A percentile compares a stretch with the other conserved stretches of the same genome.
phyloP scores from a whole-genome alignment of 1,140 invertebrate genomes.

The Drosophila melanogaster region DNA sequence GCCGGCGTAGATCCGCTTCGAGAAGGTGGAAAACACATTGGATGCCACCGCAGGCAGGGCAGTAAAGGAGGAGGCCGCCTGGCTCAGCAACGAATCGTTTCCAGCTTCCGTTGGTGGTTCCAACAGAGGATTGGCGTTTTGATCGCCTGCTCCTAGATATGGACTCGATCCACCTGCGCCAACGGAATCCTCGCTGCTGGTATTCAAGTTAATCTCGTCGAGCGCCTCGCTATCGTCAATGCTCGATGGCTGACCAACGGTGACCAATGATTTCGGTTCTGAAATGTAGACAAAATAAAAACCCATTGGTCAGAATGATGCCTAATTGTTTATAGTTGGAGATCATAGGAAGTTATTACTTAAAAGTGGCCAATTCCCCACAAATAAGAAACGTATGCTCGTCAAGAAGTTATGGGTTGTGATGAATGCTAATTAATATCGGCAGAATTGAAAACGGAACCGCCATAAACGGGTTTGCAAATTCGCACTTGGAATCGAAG shows the following conservation, averaged over 20 bases:
- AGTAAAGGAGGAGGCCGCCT: constrained; percentile 86
- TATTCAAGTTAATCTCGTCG: constrained; percentile 83
- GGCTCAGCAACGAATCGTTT: constrained; percentile 83
- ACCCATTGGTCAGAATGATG: not conserved
- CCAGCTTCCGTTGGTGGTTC: constrained; percentile 54
- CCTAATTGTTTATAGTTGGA: not conserved
- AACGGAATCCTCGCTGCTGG: constrained; percentile 61
- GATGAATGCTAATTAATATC: constrained; percentile 59
- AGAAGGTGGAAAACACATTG: constrained; percentile 87
- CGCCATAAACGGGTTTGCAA: constrained; percentile 49
- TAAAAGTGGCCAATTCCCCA: not conserved
- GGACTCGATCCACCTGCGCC: constrained; percentile 25
- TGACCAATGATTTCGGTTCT: constrained; percentile 80
- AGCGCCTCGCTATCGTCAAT: constrained; percentile 78
- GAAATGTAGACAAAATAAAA: constrained; percentile 25
- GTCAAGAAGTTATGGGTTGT: constrained; percentile 19
- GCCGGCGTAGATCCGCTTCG: constrained; percentile 85
- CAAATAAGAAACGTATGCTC: constrained; percentile 7
- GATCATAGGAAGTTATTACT: constrained; percentile 14
- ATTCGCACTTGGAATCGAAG: constrained; percentile 13
- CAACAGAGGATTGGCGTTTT: constrained; percentile 70
- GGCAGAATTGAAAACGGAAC: constrained; percentile 53
- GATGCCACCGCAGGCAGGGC: constrained; percentile 87
- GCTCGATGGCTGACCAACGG: constrained; percentile 71
- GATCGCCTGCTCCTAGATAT: constrained; percentile 43